phyloP scores from a whole-genome alignment of 64 coral and sea anemone genomes.

The Stylophora pistillata region DNA sequence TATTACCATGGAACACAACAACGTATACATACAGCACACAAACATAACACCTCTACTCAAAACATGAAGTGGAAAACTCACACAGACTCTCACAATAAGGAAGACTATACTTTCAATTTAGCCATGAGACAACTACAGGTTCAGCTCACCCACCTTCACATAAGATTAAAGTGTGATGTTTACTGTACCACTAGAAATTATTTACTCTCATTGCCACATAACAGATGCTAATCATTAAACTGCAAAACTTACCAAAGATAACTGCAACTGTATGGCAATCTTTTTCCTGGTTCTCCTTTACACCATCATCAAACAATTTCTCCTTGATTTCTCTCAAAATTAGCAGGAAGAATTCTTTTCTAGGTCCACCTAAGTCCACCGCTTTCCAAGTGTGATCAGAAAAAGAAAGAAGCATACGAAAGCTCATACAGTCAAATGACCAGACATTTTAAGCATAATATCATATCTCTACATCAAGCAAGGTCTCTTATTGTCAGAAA shows the following conservation, averaged over 20 bases:
- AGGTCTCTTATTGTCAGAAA: constrained; percentile 1
- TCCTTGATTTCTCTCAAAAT: constrained; percentile 1
- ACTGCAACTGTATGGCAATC: constrained; percentile 1
- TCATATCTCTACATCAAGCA: background rate
- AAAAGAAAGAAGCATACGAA: constrained; percentile 7
- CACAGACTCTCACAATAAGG: background rate
- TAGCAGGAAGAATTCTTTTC: constrained; percentile 14
- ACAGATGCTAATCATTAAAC: background rate
- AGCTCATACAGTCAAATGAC: background rate
- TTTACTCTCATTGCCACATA: constrained; percentile 1
- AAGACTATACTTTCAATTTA: background rate
- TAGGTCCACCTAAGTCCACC: background rate
- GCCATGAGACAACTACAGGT: background rate
- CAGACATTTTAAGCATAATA: background rate
- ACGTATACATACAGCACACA: background rate
- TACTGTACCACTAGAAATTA: background rate
- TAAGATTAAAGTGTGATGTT: background rate
- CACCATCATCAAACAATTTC: background rate
- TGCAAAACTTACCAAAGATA: constrained; percentile 5
- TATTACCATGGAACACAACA: constrained; percentile 7
- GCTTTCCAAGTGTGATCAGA: constrained; percentile 5
- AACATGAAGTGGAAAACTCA: constrained; percentile 2
- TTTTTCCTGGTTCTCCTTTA: constrained; percentile 6
- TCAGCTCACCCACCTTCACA: background rate
- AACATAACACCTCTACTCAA: background rate